phyloP scores from a whole-genome alignment of 1,140 invertebrate genomes.

The Frieseomelitta varia region DNA sequence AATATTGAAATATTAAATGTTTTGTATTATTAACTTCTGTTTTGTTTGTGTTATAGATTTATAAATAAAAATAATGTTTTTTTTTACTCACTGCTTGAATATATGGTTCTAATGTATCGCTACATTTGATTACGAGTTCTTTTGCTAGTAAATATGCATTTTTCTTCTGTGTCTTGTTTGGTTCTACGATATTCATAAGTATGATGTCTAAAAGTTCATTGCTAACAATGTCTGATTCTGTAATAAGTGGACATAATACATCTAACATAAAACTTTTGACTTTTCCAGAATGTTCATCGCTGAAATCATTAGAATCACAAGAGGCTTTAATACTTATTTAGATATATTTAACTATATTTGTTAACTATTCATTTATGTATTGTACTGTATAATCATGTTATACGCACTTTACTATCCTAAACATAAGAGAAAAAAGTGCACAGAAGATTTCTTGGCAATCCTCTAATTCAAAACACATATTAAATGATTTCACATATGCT shows the following conservation, averaged over 20 bases:
- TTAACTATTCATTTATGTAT: background rate
- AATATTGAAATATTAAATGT: constrained; percentile 40
- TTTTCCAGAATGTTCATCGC: constrained; percentile 97
- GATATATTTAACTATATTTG: background rate
- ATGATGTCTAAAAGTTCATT: constrained; percentile 97
- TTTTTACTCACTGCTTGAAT: constrained; percentile 91
- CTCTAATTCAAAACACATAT: constrained; percentile 99
- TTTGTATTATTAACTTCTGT: background rate
- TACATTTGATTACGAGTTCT: constrained; percentile 94
- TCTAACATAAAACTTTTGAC: constrained; percentile 98
- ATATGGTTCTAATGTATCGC: constrained; percentile 95
- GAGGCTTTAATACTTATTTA: background rate
- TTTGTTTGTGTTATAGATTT: background rate
- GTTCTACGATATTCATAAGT: constrained; percentile 96
- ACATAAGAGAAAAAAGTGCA: constrained; percentile 96
- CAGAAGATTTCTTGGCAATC: constrained; percentile 99
- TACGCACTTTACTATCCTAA: constrained; percentile 96
- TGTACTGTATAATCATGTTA: background rate
- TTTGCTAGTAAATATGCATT: constrained; percentile 95
- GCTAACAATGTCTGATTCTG: constrained; percentile 96
- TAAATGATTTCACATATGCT: constrained; percentile 99
- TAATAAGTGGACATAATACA: constrained; percentile 95
- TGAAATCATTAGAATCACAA: constrained; percentile 76
- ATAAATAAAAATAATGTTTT: background rate
- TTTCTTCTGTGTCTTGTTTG: constrained; percentile 95